These are phyloP conservation scores for Smutsia temminckii DNA, from an alignment of 2,797 vertebrate genomes.

Conservation along the genomic window DNA sequence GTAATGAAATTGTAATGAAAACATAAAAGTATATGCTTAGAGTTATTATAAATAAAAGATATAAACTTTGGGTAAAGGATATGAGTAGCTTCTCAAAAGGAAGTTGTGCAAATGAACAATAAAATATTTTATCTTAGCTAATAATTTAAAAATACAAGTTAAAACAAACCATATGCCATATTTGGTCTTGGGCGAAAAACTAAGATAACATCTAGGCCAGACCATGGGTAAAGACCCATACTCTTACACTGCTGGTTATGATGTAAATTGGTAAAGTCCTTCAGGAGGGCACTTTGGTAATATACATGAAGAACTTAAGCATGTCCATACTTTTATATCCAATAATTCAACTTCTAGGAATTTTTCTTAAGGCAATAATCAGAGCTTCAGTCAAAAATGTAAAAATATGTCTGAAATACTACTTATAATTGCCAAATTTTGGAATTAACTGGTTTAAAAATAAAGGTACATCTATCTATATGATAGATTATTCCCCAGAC, in stretches of 20 bases:
- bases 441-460: constrained; percentile 14
- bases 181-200: not conserved
- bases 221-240: not conserved
- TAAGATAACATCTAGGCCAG: not conserved
- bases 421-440: not conserved
- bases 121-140: not conserved
- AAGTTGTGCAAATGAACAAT: not conserved
- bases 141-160: not conserved
- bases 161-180: not conserved
- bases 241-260: not conserved
- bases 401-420: not conserved
- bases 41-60: not conserved
- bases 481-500: not conserved
- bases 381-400: not conserved
- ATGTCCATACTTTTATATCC: not conserved
- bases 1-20: constrained; percentile 9
- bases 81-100: not conserved
- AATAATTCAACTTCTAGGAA: not conserved
- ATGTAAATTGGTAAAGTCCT: not conserved
- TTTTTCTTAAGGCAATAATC: constrained; percentile 17
- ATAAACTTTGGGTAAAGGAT: not conserved
- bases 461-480: not conserved
- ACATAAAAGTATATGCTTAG: not conserved
- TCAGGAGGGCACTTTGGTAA: not conserved
- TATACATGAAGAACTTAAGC: not conserved